Evolutionary conservation across 2,888 invertebrate species (phyloP).

Genomic region (Phytoseiulus persimilis): DNA sequence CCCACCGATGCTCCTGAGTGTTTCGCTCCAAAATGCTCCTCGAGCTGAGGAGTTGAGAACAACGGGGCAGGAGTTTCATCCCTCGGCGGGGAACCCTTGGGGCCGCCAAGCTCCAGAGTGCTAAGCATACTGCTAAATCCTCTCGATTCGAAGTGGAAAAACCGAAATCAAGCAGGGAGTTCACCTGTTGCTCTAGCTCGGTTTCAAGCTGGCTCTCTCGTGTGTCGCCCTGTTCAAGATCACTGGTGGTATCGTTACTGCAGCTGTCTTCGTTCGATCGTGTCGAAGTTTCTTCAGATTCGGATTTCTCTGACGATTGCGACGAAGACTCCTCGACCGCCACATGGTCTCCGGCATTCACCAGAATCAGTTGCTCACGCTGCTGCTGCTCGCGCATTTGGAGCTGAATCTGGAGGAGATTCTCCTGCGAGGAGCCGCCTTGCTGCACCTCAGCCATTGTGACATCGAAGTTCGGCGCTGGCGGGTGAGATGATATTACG

Average conservation of each 20-base stretch:
- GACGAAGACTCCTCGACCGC: neutral
- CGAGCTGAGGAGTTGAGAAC: too few relatives aligned
- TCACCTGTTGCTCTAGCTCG: conserved; percentile 30
- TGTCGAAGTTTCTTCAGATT: neutral
- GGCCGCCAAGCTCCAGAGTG: too few relatives aligned
- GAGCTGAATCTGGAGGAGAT: conserved; percentile 27
- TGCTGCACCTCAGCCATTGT: neutral
- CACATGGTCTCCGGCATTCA: neutral
- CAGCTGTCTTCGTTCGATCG: conserved; percentile 14
- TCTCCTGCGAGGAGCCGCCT: conserved; percentile 19
- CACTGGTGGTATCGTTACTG: neutral
- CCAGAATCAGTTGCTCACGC: conserved; percentile 7
- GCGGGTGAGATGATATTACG: neutral
- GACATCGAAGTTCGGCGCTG: neutral
- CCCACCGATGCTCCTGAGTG: too few relatives aligned
- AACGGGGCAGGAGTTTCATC: too few relatives aligned
- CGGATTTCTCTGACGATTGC: neutral
- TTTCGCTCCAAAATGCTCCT: too few relatives aligned
- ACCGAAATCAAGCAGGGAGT: neutral
- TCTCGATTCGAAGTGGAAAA: too few relatives aligned
- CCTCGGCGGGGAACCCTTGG: too few relatives aligned
- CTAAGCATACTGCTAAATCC: too few relatives aligned
- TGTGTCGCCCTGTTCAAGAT: conserved; percentile 27
- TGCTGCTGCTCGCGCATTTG: conserved; percentile 36
- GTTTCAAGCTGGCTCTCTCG: conserved; percentile 8